A percentile compares a stretch with the other conserved stretches of the same genome.
Conservation (phyloP, 1,140 invertebrate species). For the Anthonomus grandis region DNA sequence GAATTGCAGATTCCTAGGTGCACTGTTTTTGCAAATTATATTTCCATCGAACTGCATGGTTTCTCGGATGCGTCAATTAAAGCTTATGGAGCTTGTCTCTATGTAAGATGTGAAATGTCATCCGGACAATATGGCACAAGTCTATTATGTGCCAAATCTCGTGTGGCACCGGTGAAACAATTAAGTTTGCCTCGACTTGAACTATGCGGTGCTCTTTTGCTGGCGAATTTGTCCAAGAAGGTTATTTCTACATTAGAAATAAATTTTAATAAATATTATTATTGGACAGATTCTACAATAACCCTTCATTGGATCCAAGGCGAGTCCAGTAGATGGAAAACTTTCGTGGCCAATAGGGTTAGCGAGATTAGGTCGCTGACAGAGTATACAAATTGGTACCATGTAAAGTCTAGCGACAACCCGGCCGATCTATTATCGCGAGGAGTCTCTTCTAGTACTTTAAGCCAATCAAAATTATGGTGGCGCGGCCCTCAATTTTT, state of each 20-base stretch:
- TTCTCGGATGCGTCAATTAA: slow-evolving; percentile 8
- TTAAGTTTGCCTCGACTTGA: slow-evolving; percentile 6
- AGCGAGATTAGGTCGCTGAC: slow-evolving; percentile 39
- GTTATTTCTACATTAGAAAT: not conserved
- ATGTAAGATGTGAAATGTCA: not conserved
- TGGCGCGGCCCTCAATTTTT: not conserved
- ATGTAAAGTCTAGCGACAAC: not conserved
- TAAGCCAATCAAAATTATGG: not conserved
- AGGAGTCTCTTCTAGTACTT: not conserved
- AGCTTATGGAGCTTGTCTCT: slow-evolving; percentile 8
- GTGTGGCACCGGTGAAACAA: slow-evolving; percentile 10
- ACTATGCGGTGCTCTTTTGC: slow-evolving; percentile 6
- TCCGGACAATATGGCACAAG: not conserved
- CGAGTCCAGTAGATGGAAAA: slow-evolving; percentile 38
- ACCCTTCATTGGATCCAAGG: slow-evolving; percentile 45
- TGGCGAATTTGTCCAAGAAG: not conserved
- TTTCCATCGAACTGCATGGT: not conserved
- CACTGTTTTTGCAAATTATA: not conserved
- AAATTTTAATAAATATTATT: not conserved
- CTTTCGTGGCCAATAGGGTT: slow-evolving; percentile 46
- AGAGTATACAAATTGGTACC: slow-evolving; percentile 1
- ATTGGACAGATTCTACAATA: too few relatives aligned
- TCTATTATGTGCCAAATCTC: slow-evolving; percentile 3
- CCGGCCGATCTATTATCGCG: not conserved
- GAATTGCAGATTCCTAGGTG: not conserved